phyloP scores from a whole-genome alignment of 2,797 vertebrate species.

The Podargus strigoides region DNA sequence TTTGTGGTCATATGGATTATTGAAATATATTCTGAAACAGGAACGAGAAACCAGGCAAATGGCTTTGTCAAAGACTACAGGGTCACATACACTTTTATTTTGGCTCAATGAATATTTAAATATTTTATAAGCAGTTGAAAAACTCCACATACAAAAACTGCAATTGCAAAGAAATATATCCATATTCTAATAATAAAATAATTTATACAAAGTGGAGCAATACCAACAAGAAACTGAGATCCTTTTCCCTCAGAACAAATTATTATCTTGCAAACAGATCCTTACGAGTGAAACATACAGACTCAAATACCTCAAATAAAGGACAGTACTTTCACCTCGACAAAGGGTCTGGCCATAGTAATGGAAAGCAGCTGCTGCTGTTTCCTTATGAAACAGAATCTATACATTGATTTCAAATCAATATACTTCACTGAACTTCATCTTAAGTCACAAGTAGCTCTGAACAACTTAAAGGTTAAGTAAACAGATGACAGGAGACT shows the following conservation, averaged over 20 bases:
- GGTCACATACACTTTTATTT: background rate
- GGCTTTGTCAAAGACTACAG: background rate
- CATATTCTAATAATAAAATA: background rate
- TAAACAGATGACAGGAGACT: background rate
- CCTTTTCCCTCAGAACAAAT: background rate
- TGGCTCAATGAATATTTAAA: background rate
- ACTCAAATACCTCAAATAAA: background rate
- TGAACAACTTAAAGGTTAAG: background rate
- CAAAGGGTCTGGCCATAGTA: background rate
- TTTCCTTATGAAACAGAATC: background rate
- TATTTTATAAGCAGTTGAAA: background rate
- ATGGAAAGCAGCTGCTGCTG: background rate
- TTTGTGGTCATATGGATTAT: background rate
- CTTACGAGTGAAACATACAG: background rate
- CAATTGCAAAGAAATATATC: background rate
- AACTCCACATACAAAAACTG: background rate
- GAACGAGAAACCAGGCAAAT: background rate
- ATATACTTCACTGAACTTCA: background rate
- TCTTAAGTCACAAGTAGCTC: background rate
- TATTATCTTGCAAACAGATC: background rate
- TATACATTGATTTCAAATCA: background rate
- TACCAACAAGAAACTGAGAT: background rate
- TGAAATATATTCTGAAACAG: background rate
- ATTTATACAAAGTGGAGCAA: background rate
- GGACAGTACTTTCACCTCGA: background rate